These are phyloP conservation scores for Tapirus terrestris DNA, from an alignment of 2,113 vertebrate species.

Conservation along the genomic window DNA sequence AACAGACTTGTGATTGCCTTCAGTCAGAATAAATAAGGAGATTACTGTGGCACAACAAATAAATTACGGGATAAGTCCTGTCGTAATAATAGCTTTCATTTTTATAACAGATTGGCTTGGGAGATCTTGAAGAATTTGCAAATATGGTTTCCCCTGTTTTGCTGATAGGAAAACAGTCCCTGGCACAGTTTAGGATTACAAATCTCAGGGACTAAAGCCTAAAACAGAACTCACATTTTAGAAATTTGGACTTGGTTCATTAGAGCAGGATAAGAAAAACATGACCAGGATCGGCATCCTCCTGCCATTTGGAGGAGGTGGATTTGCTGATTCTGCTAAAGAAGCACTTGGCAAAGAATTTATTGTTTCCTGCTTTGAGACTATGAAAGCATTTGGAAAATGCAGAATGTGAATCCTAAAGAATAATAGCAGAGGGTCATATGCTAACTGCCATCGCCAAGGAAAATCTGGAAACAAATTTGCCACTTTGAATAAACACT, in stretches of 20 bases:
- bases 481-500: slow-evolving; percentile 27
- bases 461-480: slow-evolving; percentile 58
- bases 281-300: slow-evolving; percentile 24
- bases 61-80: slow-evolving; percentile 71
- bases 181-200: slow-evolving; percentile 49
- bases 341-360: slow-evolving; percentile 57
- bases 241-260: slow-evolving; percentile 61
- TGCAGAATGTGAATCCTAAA: slow-evolving; percentile 34
- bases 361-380: slow-evolving; percentile 62
- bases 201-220: background rate
- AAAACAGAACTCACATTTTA: slow-evolving; percentile 54
- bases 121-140: slow-evolving; percentile 69
- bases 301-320: slow-evolving; percentile 34
- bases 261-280: slow-evolving; percentile 68
- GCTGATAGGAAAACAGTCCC: slow-evolving; percentile 64
- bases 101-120: slow-evolving; percentile 71
- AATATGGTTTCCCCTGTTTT: slow-evolving; percentile 64
- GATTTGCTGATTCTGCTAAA: slow-evolving; percentile 72
- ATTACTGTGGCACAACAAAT: slow-evolving; percentile 61
- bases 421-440: slow-evolving; percentile 59
- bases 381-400: slow-evolving; percentile 50
- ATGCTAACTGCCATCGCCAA: slow-evolving; percentile 56
- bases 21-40: slow-evolving; percentile 73
- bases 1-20: slow-evolving; percentile 70
- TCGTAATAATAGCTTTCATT: slow-evolving; percentile 75